Evolutionary conservation across 2,888 invertebrate genomes (phyloP).

Genomic region (Drosophila emarginata): DNA sequence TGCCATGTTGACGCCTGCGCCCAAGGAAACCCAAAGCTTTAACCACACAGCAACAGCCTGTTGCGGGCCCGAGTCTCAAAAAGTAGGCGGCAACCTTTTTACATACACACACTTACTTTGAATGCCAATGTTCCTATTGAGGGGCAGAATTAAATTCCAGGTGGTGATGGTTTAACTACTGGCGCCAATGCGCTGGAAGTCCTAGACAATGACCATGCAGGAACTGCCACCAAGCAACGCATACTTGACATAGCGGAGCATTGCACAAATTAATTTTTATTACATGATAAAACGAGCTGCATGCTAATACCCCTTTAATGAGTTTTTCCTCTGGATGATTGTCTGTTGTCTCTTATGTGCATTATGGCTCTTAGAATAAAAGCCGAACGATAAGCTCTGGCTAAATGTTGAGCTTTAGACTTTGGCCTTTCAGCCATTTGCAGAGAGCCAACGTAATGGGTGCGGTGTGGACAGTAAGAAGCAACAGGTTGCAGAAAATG

Average conservation of each 20-base stretch:
- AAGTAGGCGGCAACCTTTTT: slow-evolving; percentile 15
- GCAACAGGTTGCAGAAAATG: slow-evolving; percentile 9
- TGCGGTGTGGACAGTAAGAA: slow-evolving; percentile 13
- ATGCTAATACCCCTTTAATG: slow-evolving; percentile 68
- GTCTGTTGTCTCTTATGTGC: background rate
- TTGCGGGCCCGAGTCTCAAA: slow-evolving; percentile 1
- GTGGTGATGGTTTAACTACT: slow-evolving; percentile 2
- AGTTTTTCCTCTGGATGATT: slow-evolving; percentile 43
- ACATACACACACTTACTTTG: background rate
- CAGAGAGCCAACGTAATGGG: slow-evolving; percentile 9
- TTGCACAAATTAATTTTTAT: slow-evolving; percentile 55
- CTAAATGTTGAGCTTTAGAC: slow-evolving; percentile 37
- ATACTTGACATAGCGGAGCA: slow-evolving; percentile 42
- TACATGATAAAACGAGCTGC: slow-evolving; percentile 59
- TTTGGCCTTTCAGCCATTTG: slow-evolving; percentile 12
- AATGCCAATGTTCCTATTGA: background rate
- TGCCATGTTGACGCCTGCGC: slow-evolving; percentile 67
- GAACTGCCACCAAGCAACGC: slow-evolving; percentile 32
- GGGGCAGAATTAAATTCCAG: slow-evolving; percentile 26
- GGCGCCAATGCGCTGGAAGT: slow-evolving; percentile 61
- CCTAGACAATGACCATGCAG: slow-evolving; percentile 64
- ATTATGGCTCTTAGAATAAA: slow-evolving; percentile 18
- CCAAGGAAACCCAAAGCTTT: slow-evolving; percentile 2
- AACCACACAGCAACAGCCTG: slow-evolving; percentile 4
- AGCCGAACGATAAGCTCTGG: slow-evolving; percentile 22